Base-by-base conservation (phyloP, 2,797 vertebrate species). In the Onychomys arenicola region DNA sequence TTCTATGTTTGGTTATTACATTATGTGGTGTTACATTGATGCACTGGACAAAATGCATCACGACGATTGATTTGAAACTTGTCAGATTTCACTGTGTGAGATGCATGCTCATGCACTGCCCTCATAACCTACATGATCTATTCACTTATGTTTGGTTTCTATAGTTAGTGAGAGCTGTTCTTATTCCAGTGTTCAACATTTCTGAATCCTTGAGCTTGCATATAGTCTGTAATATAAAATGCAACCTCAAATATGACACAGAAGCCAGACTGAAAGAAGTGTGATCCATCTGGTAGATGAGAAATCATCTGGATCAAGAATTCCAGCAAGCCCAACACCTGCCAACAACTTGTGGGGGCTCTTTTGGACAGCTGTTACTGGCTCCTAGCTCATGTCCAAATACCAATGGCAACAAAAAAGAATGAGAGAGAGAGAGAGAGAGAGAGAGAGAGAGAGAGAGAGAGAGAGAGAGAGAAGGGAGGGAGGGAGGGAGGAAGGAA, bases 21-120 rank as follows among this genome's bases (percentile, higher is more conserved):
- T 71, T 73, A 12, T 71, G 8, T 57, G 23, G 14, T 16, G 25
- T 40, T 87, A 17, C 23, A 87, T 32, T 52, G 25, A 27, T 11
- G 23, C 4, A 55, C 13, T 71, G 65, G 57, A 32, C 57, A 59
- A 85, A 69, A 69, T 3, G 10, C 6, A 49, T n/a, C 46, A 67
- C 88, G 95, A 77, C 94, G 94, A 85, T 71, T 61, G 61, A 40
- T 89, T 82, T 93, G 95, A 81, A 89, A 80, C 86, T 63, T 59
- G n/a, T 67, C 1, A 67, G 34, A 40, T 19, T 65, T 49, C 43
- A 40, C 57, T 92, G 34, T 27, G 46, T 97, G 73, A 85, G 65
- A 52, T 9, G 3, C 43, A n/a, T 5, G 13, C 21, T 52, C 93
- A 96, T 61, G 85, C 84, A 9, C 10, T 95, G 8, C 71, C 12